phyloP scores from a whole-genome alignment of 2,888 invertebrate genomes.

The Drosophila greeni region DNA sequence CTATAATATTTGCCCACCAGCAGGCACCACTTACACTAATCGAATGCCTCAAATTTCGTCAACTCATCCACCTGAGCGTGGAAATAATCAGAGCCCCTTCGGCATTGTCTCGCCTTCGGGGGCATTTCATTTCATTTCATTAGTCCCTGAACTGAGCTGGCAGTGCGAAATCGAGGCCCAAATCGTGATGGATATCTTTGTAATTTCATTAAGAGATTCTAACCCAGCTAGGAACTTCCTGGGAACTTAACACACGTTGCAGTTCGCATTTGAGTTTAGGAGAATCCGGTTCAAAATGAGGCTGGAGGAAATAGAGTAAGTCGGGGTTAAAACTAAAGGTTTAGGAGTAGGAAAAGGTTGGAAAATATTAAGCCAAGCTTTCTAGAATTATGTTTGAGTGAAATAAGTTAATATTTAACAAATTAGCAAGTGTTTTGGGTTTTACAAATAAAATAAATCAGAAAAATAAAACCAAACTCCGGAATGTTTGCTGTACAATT shows the following conservation, averaged over 20 bases:
- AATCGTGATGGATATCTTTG: conserved; percentile 21
- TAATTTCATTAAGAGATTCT: conserved; percentile 51
- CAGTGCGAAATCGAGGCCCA: conserved; percentile 23
- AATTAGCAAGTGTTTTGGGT: background rate
- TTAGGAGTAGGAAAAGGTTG: too few species aligned
- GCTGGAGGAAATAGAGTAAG: conserved; percentile 32
- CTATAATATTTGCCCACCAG: conserved; percentile 24
- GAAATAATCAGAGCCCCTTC: conserved; percentile 36
- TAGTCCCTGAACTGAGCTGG: conserved; percentile 37
- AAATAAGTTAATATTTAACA: background rate
- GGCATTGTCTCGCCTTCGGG: conserved; percentile 9
- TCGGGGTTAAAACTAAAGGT: background rate
- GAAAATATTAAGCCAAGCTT: background rate
- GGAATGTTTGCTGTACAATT: too few species aligned
- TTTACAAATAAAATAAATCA: background rate
- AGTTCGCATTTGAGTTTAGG: conserved; percentile 19
- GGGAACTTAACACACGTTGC: background rate
- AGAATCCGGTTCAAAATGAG: conserved; percentile 32
- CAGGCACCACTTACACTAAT: conserved; percentile 53
- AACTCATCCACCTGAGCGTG: conserved; percentile 41
- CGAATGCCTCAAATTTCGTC: conserved; percentile 44
- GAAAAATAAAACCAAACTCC: too few species aligned
- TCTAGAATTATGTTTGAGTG: background rate
- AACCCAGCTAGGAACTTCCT: background rate
- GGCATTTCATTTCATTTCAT: conserved; percentile 36